Evolutionary conservation across 2,888 invertebrate genomes (phyloP).

Genomic region (Micropterix aruncella): DNA sequence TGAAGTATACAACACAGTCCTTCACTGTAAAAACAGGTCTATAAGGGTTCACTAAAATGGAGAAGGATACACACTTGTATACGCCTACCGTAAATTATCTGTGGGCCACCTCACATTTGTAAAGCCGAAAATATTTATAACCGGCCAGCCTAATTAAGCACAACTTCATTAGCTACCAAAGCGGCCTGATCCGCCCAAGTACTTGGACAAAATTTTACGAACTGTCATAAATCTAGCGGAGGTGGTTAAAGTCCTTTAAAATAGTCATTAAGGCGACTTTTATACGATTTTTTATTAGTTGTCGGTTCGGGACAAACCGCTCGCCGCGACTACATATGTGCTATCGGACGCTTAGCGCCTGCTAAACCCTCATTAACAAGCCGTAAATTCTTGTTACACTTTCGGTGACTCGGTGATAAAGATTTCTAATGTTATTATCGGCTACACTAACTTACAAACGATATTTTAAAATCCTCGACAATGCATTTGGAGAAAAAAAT

Average conservation of each 20-base stretch:
- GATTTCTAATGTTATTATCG: no score
- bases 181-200: not conserved
- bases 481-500: no score
- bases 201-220: not conserved
- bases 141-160: not conserved
- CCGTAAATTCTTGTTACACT: not conserved
- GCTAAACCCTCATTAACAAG: not conserved
- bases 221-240: not conserved
- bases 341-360: not conserved
- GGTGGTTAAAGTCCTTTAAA: not conserved
- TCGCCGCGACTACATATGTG: not conserved
- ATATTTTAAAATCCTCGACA: no score
- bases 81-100: no score
- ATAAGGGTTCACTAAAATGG: no score
- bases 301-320: not conserved
- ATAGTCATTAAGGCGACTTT: not conserved
- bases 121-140: not conserved
- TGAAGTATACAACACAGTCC: no score
- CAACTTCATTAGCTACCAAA: not conserved
- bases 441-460: no score
- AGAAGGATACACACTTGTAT: no score
- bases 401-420: not conserved
- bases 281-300: not conserved
- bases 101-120: no score
- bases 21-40: no score